These are phyloP conservation scores for Palythoa grandiflora DNA, from an alignment of 92 coral and sea anemone genomes.

Conservation along the genomic window DNA sequence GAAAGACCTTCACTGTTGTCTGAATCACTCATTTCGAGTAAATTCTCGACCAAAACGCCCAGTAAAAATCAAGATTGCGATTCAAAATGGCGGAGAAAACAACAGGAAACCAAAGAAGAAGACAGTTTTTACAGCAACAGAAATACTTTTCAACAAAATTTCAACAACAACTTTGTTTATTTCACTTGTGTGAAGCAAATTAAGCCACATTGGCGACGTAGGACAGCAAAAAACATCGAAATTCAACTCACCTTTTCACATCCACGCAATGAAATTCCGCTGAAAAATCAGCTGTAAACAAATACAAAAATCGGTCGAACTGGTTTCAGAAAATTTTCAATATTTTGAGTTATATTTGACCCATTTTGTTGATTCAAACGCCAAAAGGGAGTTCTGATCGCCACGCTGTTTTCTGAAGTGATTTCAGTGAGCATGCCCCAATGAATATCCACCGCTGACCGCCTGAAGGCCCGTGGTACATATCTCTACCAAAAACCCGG, in stretches of 20 bases:
- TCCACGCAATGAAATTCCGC: conserved; percentile 2
- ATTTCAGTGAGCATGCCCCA: too few species aligned
- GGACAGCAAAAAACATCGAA: conserved; percentile 7
- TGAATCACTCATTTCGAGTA: conserved; percentile 10
- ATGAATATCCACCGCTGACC: too few species aligned
- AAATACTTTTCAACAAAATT: background rate
- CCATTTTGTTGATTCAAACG: conserved; percentile 12
- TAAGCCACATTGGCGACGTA: background rate
- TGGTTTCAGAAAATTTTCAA: conserved; percentile 5
- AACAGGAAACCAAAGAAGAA: background rate
- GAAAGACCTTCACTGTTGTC: conserved; percentile 38
- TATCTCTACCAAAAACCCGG: too few species aligned
- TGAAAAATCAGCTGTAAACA: conserved; percentile 27
- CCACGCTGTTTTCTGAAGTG: too few species aligned
- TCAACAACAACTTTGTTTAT: conserved; percentile 12
- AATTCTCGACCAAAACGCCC: conserved; percentile 3
- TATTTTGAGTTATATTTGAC: conserved; percentile 12
- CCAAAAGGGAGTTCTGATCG: too few species aligned
- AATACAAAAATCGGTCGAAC: background rate
- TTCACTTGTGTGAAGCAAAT: conserved; percentile 13
- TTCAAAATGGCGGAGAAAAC: conserved; percentile 20
- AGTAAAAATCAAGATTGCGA: conserved; percentile 24
- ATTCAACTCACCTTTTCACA: conserved; percentile 23
- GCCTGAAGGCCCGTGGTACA: too few species aligned
- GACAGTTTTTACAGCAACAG: conserved; percentile 5